Evolutionary conservation across 1,140 invertebrate genomes (phyloP).

Genomic region (Paraescarpia echinospica): DNA sequence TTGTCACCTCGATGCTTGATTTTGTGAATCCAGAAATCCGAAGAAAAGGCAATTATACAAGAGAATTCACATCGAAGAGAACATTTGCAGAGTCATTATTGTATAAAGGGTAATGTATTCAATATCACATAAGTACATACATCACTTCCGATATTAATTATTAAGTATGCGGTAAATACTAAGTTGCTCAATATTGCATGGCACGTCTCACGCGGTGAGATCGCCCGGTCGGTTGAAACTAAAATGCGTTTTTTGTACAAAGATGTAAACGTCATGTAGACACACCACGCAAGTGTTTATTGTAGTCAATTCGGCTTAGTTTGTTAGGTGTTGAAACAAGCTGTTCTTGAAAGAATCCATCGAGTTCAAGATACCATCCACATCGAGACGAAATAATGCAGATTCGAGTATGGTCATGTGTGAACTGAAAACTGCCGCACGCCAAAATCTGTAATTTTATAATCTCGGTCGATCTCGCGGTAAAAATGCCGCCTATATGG

Average conservation of each 20-base stretch:
- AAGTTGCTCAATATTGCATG: neutral
- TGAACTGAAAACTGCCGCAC: too few relatives aligned
- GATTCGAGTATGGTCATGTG: too few relatives aligned
- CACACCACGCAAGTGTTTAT: neutral
- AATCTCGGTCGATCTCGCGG: too few relatives aligned
- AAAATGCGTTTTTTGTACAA: neutral
- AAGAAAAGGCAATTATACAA: neutral
- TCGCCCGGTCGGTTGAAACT: neutral
- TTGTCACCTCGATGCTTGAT: neutral
- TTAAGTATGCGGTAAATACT: neutral
- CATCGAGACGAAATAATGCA: too few relatives aligned
- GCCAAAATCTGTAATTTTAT: too few relatives aligned
- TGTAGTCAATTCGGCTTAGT: neutral
- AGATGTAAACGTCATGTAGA: neutral
- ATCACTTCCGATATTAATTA: neutral
- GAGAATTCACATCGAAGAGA: neutral
- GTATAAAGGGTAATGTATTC: conserved; percentile 1
- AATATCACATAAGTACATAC: neutral
- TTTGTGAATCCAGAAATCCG: neutral
- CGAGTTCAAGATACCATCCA: too few relatives aligned
- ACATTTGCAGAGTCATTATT: neutral
- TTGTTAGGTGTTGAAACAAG: neutral
- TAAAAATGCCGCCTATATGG: too few relatives aligned
- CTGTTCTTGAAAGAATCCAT: neutral
- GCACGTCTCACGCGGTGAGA: neutral